Evolutionary conservation across 2,113 vertebrate species (phyloP), one percentile per base, ranked within the genome.

Genomic region (Cyprinodon tularosa): DNA sequence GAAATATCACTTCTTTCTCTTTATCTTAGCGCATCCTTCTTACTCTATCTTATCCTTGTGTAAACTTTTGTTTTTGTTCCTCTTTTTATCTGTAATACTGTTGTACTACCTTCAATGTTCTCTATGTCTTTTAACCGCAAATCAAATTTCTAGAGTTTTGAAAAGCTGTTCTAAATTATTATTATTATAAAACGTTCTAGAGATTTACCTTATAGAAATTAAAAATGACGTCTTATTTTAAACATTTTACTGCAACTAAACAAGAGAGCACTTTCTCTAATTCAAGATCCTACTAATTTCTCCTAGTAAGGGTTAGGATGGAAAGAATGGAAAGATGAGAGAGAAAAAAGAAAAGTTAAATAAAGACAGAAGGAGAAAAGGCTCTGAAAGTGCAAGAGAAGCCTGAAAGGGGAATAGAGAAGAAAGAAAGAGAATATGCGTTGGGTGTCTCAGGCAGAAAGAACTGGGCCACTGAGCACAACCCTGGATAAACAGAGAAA

Each of bases 401-500:
- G 61, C 66, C 78, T 71, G 59, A 83, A 48, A 76, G 65, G 48
- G 76, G 38, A 0, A 12, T 36, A 38, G 53, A 59, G 66, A 71
- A 68, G 79, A 76, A 76, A 80, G 42, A 69, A 81, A 76, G 76
- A 79, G 40, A 70, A 82, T 64, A 82, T 72, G 72, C 78, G 82
- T 74, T 7, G 59, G 77, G 79, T 66, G 45, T 90, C 86, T 88
- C 48, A 85, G 81, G 78, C 82, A 89, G 80, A 90, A 84, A 91
- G 78, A 91, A 88, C 80, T 92, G 88, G 91, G 88, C 88, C 88
- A 88, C 76, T 83, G 91, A 89, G 79, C 77, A 83, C 82, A 88
- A 86, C 75, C 84, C 81, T 86, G 79, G 74, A 90, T 83, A 80
- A 89, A 90, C 77, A 83, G 65, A 80, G 67, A 72, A 0, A 67